Conservation (phyloP, 2,888 invertebrate species). For the Lysandra coridon region DNA sequence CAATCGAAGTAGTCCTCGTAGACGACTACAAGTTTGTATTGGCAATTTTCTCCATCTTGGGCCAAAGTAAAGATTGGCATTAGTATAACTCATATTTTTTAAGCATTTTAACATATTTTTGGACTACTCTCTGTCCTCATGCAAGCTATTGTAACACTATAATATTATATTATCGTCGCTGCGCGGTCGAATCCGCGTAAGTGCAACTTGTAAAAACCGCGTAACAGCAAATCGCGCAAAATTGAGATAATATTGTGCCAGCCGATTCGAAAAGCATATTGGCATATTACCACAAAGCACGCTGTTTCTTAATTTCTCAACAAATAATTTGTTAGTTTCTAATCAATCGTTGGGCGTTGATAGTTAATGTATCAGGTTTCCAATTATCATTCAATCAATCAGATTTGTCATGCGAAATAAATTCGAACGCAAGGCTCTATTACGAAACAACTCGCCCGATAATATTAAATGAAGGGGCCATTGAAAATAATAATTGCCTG, state of each 20-base stretch:
- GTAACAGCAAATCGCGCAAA: too few relatives aligned
- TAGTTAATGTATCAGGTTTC: conserved; percentile 12
- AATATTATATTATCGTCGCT: too few relatives aligned
- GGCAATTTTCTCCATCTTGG: too few relatives aligned
- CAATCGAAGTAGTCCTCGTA: too few relatives aligned
- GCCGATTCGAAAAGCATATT: too few relatives aligned
- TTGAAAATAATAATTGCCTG: conserved; percentile 12
- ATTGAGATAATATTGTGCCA: too few relatives aligned
- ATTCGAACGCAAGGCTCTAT: conserved; percentile 18
- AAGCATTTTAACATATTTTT: too few relatives aligned
- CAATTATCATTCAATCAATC: conserved; percentile 27
- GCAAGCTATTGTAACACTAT: not conserved
- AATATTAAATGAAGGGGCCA: conserved; percentile 8
- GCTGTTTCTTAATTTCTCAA: not conserved
- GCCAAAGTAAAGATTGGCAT: too few relatives aligned
- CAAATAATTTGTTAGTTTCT: not conserved
- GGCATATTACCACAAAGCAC: not conserved
- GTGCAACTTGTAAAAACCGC: too few relatives aligned
- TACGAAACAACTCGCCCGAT: not conserved
- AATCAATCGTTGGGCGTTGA: not conserved
- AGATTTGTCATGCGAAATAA: conserved; percentile 24
- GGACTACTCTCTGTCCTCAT: not conserved
- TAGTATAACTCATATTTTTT: too few relatives aligned
- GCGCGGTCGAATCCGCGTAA: too few relatives aligned
- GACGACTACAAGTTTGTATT: too few relatives aligned